Evolutionary conservation across 2,113 vertebrate genomes (phyloP).

Genomic region (Cochlearius cochlearius): DNA sequence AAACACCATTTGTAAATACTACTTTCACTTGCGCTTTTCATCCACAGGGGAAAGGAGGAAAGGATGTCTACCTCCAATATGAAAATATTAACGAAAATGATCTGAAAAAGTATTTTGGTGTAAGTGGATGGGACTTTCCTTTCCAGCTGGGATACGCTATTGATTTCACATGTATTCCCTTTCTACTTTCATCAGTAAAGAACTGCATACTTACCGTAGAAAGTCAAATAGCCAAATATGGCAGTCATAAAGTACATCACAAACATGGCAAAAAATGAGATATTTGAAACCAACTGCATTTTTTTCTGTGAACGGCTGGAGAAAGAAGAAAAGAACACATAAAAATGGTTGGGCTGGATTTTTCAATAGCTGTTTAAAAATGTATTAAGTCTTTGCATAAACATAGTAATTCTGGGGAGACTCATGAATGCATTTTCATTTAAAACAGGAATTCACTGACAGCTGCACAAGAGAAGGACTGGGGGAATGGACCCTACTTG

Average conservation of each 20-base stretch:
- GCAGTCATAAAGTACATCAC: slow-evolving; percentile 84
- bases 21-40: background rate
- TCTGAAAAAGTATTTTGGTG: background rate
- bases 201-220: slow-evolving; percentile 76
- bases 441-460: background rate
- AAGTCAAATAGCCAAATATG: slow-evolving; percentile 84
- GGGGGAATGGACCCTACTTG: background rate
- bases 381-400: background rate
- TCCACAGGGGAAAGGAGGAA: background rate
- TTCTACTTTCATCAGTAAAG: slow-evolving; percentile 7
- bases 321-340: slow-evolving; percentile 21
- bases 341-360: background rate
- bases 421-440: background rate
- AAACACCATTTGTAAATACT: background rate
- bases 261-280: slow-evolving; percentile 84
- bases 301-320: slow-evolving; percentile 79
- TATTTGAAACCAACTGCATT: slow-evolving; percentile 82
- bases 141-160: background rate
- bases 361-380: slow-evolving; percentile 23
- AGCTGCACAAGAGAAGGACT: background rate
- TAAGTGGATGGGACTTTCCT: background rate
- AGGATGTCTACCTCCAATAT: background rate
- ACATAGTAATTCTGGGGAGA: background rate
- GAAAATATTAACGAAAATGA: background rate
- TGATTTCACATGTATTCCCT: slow-evolving; percentile 11